Percentiles rank a stretch among this genome's conserved stretches.
phyloP scores from a whole-genome alignment of 2,113 vertebrate species.

The Chroicocephalus ridibundus region DNA sequence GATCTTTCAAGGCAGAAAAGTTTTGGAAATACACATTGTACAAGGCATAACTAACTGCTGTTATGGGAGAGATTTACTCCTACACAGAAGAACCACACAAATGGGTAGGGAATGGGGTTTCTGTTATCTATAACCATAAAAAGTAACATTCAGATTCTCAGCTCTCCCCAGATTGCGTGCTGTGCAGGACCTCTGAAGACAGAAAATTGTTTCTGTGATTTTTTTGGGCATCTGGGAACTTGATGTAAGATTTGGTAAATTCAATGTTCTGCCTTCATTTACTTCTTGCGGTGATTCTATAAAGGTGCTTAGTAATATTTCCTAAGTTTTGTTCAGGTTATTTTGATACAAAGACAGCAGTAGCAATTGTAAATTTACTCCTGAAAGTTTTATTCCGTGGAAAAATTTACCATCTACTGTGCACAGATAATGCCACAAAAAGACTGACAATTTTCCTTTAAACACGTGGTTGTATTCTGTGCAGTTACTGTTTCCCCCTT shows the following conservation, averaged over 20 bases:
- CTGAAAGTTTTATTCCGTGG: background rate
- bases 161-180: background rate
- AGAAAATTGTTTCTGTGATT: background rate
- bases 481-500: background rate
- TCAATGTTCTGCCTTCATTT: background rate
- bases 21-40: background rate
- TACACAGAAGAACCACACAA: background rate
- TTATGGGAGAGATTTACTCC: background rate
- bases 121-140: background rate
- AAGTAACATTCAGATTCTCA: background rate
- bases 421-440: background rate
- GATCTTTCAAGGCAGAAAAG: background rate
- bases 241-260: background rate
- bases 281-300: background rate
- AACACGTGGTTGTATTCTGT: accelerated
- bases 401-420: background rate
- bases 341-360: background rate
- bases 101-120: background rate
- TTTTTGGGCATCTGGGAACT: background rate
- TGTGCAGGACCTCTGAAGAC: background rate
- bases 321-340: background rate
- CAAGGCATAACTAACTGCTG: background rate
- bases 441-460: background rate
- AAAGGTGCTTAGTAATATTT: background rate
- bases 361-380: background rate